Base-by-base conservation (phyloP, 2,888 invertebrate species). In the Sphinx pinastri region DNA sequence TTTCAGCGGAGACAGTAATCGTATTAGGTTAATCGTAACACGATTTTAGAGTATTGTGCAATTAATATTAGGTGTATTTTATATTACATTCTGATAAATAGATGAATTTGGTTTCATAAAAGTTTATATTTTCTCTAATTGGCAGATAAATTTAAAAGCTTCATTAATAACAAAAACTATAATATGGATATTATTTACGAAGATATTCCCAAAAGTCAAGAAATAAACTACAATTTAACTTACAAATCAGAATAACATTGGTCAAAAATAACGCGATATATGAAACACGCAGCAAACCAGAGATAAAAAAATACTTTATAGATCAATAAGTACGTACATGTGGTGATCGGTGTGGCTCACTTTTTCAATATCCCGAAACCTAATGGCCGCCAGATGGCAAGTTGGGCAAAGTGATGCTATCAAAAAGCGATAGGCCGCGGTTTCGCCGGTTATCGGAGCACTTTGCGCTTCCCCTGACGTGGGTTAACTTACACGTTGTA, bases 351-450 rank as follows among this genome's bases (percentile, higher is more conserved):
- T 77, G 76, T 79, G 84, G 88, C 88, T 89, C 87, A 93, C 90
- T 93, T 94, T 93, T 94, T 93, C 93, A 94, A 93, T 93, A 93
- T 93, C 90, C 88, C 89, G 81, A 77, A n/a, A 91, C 87, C 92
- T 94, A 94, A 94, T 93, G 94, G 93, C 88, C 88, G 85, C 81
- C 94, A 94, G 91, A 92, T 94, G 94, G 93, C 91, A 89, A 93
- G 90, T 93, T 93, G 87, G 89, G 87, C 86, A 93, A 94, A 94
- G 93, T 93, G 93, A 92, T 92, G 93, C 93, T 92, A 94, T 94
- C 93, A 94, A 94, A 94, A 93, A 92, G 90, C 93, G 90, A 93
- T 94, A 93, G 93, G 92, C 91, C 78, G 92, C 86, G 92, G 91
- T 89, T 88, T 88, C 87, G 84, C 83, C 89, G 89, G 93, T 93